Conservation (phyloP, 2,888 invertebrate genomes). For the Escarpia spicata region DNA sequence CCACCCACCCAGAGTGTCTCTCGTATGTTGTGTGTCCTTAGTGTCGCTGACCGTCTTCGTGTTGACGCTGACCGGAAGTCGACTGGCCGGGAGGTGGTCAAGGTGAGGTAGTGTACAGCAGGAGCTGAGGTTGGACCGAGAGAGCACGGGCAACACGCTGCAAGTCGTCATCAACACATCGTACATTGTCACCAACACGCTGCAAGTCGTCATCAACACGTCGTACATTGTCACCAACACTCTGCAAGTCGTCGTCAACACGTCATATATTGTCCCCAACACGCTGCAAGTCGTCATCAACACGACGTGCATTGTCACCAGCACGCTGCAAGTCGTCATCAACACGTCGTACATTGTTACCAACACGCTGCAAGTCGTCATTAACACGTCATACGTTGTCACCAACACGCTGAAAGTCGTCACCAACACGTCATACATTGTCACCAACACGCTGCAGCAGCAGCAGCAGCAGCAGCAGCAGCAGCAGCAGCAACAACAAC, state of each 20-base stretch:
- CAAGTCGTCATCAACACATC: neutral
- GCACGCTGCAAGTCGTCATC: neutral
- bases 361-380: no score
- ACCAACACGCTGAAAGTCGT: no score
- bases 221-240: neutral
- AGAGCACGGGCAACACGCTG: neutral
- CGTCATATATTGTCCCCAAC: neutral
- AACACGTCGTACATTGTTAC: neutral
- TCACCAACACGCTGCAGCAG: no score
- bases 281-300: neutral
- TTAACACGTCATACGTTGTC: no score
- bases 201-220: neutral
- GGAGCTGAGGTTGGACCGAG: neutral
- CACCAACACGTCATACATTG: no score
- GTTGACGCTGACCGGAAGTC: constrained; percentile 4
- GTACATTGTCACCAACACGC: neutral
- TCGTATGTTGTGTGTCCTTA: neutral
- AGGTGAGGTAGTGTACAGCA: neutral
- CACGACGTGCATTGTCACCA: neutral
- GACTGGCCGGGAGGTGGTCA: neutral
- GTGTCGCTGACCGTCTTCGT: neutral
- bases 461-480: no score
- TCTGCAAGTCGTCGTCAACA: neutral
- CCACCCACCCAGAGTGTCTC: neutral
- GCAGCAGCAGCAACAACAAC: no score